Evolutionary conservation across 1,140 invertebrate species (phyloP).

Genomic region (Bombus difficillimus): DNA sequence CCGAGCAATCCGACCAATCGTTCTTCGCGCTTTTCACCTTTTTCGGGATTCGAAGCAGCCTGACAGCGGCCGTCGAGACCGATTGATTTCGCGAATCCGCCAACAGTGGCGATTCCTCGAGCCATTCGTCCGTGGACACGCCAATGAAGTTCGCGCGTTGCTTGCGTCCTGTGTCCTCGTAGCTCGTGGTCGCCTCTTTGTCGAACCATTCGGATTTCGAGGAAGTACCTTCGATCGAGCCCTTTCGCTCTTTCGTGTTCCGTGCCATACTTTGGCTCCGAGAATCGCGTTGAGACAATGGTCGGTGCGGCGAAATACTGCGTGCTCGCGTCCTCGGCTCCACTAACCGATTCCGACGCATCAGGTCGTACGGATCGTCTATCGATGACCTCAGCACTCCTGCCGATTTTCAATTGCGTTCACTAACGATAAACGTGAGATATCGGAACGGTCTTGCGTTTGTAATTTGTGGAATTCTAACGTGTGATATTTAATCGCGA

Average conservation of each 20-base stretch:
- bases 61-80: neutral
- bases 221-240: conserved; percentile 40
- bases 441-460: too few species aligned
- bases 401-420: conserved; percentile 36
- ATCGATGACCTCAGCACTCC: conserved; percentile 76
- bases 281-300: conserved; percentile 81
- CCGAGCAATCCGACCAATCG: conserved; percentile 5
- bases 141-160: conserved; percentile 42
- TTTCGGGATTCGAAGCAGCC: conserved; percentile 19
- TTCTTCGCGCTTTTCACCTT: conserved; percentile 30
- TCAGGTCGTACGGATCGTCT: conserved; percentile 90
- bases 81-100: conserved; percentile 24
- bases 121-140: conserved; percentile 60
- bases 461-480: too few species aligned
- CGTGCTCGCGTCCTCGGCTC: conserved; percentile 85
- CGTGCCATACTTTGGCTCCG: conserved; percentile 83
- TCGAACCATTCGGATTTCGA: conserved; percentile 78
- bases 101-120: conserved; percentile 7
- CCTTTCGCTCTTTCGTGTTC: conserved; percentile 64
- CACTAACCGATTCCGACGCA: conserved; percentile 88
- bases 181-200: conserved; percentile 56
- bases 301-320: conserved; percentile 84
- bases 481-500: too few species aligned
- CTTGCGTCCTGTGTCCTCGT: conserved; percentile 61
- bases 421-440: neutral